phyloP scores from a whole-genome alignment of 2,888 invertebrate species.

The Scelioninae gen. 2 region DNA sequence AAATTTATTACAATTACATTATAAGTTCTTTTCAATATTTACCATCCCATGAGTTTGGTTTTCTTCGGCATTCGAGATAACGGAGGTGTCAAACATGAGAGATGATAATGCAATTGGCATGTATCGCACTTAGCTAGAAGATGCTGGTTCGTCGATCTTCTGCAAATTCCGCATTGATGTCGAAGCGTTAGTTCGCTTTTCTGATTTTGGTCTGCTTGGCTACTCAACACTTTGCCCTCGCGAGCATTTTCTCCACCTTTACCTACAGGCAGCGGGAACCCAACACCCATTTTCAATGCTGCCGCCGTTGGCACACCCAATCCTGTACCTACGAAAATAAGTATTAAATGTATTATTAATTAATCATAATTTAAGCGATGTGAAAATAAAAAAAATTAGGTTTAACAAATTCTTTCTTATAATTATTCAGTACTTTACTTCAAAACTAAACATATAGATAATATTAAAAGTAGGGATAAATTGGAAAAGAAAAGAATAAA shows the following conservation, averaged over 20 bases:
- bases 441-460: too few species aligned
- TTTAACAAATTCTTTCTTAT: too few species aligned
- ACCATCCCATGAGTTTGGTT: conserved; percentile 96
- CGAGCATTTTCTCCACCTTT: conserved; percentile 85
- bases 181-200: conserved; percentile 76
- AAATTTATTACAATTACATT: too few species aligned
- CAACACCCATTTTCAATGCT: conserved; percentile 90
- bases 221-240: conserved; percentile 78
- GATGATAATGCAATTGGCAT: conserved; percentile 93
- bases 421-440: too few species aligned
- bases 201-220: conserved; percentile 74
- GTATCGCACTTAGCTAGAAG: conserved; percentile 96
- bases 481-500: too few species aligned
- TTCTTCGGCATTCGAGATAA: conserved; percentile 96
- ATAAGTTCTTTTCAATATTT: too few species aligned
- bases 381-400: too few species aligned
- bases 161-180: conserved; percentile 92
- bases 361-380: too few species aligned
- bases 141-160: conserved; percentile 92
- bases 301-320: conserved; percentile 83
- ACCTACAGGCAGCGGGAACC: conserved; percentile 83
- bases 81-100: conserved; percentile 96
- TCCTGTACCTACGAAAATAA: conserved; percentile 33
- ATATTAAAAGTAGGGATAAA: too few species aligned
- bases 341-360: too few species aligned